phyloP scores from a whole-genome alignment of 2,888 invertebrate genomes.

The Macrophya annulata region DNA sequence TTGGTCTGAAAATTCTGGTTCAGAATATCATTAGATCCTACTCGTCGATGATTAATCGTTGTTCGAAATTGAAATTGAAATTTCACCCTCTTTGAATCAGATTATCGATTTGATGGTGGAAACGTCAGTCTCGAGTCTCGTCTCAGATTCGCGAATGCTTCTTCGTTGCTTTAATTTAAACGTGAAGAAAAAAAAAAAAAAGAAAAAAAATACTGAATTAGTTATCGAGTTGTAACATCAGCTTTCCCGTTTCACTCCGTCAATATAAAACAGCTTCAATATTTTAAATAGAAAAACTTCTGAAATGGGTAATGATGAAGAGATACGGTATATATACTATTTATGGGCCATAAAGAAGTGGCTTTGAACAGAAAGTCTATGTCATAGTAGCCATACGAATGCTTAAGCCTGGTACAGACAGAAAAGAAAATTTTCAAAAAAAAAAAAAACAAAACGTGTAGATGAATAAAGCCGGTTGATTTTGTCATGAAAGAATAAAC shows the following conservation, averaged over 20 bases:
- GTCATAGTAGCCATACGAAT: constrained; percentile 8
- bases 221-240: neutral
- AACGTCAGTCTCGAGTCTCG: constrained; percentile 40
- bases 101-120: constrained; percentile 37
- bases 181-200: neutral
- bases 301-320: neutral
- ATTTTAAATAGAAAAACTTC: neutral
- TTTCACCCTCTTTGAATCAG: constrained; percentile 28
- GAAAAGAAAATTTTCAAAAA: constrained; percentile 4
- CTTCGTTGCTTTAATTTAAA: neutral
- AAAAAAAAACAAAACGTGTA: neutral
- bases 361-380: neutral
- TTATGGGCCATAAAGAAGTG: neutral
- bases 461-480: neutral
- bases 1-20: constrained; percentile 7
- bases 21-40: constrained; percentile 21
- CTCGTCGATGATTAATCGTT: constrained; percentile 43
- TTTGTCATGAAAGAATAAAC: neutral
- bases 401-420: constrained; percentile 2
- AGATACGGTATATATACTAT: neutral
- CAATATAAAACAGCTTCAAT: neutral
- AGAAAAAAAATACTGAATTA: constrained; percentile 11
- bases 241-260: neutral
- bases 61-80: constrained; percentile 49
- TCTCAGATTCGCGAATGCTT: neutral